Evolutionary conservation across 2,113 vertebrate genomes (phyloP).

Genomic region (Osmerus mordax): DNA sequence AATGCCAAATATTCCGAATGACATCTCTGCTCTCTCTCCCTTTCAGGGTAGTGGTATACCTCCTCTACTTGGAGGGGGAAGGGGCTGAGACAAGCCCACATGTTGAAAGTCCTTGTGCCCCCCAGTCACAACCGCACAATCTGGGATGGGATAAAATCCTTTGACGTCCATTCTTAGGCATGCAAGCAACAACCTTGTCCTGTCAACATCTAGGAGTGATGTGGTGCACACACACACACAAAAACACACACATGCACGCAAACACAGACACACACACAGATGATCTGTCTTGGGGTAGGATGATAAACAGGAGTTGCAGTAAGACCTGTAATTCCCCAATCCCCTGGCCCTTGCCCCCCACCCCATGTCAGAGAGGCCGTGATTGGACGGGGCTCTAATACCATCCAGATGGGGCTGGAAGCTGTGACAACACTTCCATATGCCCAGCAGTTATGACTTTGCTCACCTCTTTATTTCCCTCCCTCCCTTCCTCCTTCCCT

Average conservation of each 20-base stretch:
- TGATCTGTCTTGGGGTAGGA: slow-evolving; percentile 3
- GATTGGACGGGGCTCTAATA: slow-evolving; percentile 45
- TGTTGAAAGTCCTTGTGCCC: too few relatives aligned
- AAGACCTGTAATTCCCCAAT: slow-evolving; percentile 25
- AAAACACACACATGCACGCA: background rate
- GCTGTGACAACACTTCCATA: slow-evolving; percentile 52
- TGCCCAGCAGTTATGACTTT: slow-evolving; percentile 52
- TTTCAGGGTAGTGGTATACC: too few relatives aligned
- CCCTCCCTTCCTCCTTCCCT: background rate
- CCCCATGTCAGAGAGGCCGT: slow-evolving; percentile 24
- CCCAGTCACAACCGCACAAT: background rate
- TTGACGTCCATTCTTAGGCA: background rate
- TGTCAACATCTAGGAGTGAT: background rate
- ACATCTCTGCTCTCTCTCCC: background rate
- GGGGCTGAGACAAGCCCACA: too few relatives aligned
- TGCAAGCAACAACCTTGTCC: background rate
- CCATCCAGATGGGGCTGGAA: slow-evolving; percentile 62
- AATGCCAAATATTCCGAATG: background rate
- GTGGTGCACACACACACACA: background rate
- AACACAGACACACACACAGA: background rate
- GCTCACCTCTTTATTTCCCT: slow-evolving; percentile 34
- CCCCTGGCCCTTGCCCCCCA: slow-evolving; percentile 33
- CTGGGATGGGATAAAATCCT: background rate
- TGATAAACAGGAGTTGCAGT: slow-evolving; percentile 52
- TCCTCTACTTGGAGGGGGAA: too few relatives aligned